Percentiles rank a stretch among this genome's conserved stretches.
These are phyloP conservation scores for Ophiothrix spiculata DNA, from an alignment of 35 echinoderm and acorn worm genomes.

Conservation along the genomic window DNA sequence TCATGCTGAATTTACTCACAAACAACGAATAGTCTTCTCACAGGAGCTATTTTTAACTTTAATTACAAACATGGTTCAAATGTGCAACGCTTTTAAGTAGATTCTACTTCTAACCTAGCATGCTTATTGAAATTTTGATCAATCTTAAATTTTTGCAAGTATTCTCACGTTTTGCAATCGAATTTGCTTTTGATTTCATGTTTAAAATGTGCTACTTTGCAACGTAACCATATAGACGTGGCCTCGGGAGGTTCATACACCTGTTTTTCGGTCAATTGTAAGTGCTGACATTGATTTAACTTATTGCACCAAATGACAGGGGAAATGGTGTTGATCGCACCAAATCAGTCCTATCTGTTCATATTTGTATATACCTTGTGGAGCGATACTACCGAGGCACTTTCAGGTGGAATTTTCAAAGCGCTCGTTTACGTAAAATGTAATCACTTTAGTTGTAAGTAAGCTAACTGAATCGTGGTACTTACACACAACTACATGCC, in stretches of 20 bases:
- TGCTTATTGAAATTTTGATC: no score
- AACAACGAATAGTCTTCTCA: no score
- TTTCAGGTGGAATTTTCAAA: background rate
- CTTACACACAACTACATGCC: background rate
- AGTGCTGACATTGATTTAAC: background rate
- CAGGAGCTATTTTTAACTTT: no score
- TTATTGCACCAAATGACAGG: background rate
- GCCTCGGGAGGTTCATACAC: background rate
- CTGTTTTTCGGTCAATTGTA: conserved; percentile 8
- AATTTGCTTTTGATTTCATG: no score
- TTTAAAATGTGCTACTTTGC: no score
- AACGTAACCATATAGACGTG: no score
- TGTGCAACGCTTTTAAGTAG: no score
- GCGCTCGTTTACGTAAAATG: background rate
- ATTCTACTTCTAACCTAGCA: no score
- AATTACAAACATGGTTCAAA: no score
- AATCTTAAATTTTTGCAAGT: no score
- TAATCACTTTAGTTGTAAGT: background rate
- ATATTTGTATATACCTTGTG: background rate
- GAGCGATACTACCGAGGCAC: background rate
- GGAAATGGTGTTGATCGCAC: background rate
- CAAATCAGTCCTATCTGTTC: background rate
- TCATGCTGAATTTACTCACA: background rate
- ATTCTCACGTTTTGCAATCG: no score
- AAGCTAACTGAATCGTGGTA: background rate